phyloP scores from a whole-genome alignment of 2,113 vertebrate genomes.

The Mirounga angustirostris region DNA sequence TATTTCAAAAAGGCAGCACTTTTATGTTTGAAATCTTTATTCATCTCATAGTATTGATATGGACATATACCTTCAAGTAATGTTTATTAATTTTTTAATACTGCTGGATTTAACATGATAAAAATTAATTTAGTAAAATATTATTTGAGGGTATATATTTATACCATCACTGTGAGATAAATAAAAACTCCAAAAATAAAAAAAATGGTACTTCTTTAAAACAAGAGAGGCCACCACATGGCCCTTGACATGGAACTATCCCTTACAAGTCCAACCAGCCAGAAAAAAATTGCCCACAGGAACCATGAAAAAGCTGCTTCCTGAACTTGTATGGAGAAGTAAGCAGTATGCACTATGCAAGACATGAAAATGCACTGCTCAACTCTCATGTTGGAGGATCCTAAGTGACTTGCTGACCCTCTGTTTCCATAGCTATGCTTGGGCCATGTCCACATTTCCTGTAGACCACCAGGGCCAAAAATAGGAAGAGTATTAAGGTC shows the following conservation, averaged over 20 bases:
- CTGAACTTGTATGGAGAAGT: background rate
- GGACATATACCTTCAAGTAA: background rate
- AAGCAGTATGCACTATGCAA: background rate
- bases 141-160: background rate
- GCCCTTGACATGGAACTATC: background rate
- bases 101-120: background rate
- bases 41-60: background rate
- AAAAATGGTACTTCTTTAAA: background rate
- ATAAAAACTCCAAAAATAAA: background rate
- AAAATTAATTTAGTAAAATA: background rate
- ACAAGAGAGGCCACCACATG: background rate
- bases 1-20: background rate
- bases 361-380: background rate
- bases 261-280: background rate
- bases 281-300: background rate
- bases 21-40: background rate
- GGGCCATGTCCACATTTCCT: background rate
- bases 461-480: background rate
- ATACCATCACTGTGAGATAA: background rate
- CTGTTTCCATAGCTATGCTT: background rate
- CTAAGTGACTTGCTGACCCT: background rate
- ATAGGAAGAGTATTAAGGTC: background rate
- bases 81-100: background rate
- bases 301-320: background rate
- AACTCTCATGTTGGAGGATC: background rate